Conservation (phyloP, 2,797 vertebrate genomes). For the Paratrypauchen microcephalus region DNA sequence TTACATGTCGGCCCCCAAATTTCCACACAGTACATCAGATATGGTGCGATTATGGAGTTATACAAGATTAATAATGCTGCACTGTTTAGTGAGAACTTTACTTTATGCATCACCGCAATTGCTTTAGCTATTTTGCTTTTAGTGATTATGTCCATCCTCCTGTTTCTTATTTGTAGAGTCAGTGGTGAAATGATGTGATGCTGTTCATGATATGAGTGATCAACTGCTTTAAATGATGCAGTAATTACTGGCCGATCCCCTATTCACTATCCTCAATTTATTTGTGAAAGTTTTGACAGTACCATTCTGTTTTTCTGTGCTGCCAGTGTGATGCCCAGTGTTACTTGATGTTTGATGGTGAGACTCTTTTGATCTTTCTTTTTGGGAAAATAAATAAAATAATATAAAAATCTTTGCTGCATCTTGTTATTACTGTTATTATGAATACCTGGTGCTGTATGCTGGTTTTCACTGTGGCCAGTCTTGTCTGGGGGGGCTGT, state of each 20-base stretch:
- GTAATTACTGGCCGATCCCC: not conserved
- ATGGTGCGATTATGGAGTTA: no score
- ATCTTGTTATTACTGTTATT: not conserved
- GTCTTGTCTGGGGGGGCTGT: not conserved
- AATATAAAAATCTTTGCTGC: not conserved
- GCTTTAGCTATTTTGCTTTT: no score
- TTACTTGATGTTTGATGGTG: not conserved
- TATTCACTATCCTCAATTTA: not conserved
- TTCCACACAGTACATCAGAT: no score
- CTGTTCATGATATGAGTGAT: not conserved
- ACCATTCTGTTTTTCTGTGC: not conserved
- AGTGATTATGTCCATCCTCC: not conserved
- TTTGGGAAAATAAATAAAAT: not conserved
- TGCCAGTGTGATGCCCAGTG: not conserved
- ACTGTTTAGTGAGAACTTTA: no score
- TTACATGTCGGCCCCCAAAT: no score
- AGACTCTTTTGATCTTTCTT: not conserved
- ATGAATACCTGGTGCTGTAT: constrained; percentile 3
- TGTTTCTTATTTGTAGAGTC: not conserved
- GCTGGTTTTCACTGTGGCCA: not conserved
- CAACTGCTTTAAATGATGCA: not conserved
- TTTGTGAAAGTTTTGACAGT: not conserved
- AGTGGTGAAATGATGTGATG: not conserved
- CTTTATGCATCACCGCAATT: no score
- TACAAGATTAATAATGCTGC: no score